Percentiles rank a stretch among this genome's conserved stretches.
Evolutionary conservation across 2,113 vertebrate genomes (phyloP).

Genomic region (Embiotoca jacksoni): DNA sequence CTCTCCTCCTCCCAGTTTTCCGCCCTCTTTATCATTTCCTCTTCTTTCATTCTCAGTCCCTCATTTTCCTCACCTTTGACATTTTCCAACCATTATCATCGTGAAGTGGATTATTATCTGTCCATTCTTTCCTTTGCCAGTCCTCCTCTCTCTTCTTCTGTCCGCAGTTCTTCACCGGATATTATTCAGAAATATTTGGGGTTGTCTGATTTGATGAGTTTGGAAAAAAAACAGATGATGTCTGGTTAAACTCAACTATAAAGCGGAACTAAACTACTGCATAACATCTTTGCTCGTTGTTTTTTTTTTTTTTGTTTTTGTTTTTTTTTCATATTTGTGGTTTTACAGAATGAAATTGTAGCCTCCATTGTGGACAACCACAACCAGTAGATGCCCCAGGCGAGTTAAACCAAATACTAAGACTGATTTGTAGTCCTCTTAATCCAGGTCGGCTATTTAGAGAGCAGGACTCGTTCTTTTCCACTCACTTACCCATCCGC

Average conservation of each 20-base stretch:
- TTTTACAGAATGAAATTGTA: conserved; percentile 6
- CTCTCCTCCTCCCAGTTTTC: conserved; percentile 10
- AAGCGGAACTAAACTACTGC: neutral
- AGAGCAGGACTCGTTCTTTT: conserved; percentile 43
- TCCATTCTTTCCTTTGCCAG: neutral
- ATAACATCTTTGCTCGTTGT: neutral
- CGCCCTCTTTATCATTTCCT: conserved; percentile 9
- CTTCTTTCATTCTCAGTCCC: conserved; percentile 26
- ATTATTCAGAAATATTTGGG: neutral
- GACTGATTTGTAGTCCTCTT: conserved; percentile 49
- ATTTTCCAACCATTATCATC: neutral
- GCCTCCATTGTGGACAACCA: conserved; percentile 45
- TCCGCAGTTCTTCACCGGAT: conserved; percentile 9
- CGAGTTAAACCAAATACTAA: conserved; percentile 39
- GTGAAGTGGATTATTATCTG: neutral
- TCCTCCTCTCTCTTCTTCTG: neutral
- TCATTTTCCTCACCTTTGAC: neutral
- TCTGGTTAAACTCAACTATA: neutral
- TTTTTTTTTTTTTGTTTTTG: neutral
- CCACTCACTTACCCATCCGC: conserved; percentile 60
- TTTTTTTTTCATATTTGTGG: conserved; percentile 29
- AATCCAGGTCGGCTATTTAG: conserved; percentile 39
- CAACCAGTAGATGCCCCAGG: conserved; percentile 12
- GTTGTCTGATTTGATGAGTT: neutral
- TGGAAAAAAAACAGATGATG: conserved; percentile 1